Evolutionary conservation across 2,797 vertebrate species (phyloP).

Genomic region (Pipistrellus kuhlii): DNA sequence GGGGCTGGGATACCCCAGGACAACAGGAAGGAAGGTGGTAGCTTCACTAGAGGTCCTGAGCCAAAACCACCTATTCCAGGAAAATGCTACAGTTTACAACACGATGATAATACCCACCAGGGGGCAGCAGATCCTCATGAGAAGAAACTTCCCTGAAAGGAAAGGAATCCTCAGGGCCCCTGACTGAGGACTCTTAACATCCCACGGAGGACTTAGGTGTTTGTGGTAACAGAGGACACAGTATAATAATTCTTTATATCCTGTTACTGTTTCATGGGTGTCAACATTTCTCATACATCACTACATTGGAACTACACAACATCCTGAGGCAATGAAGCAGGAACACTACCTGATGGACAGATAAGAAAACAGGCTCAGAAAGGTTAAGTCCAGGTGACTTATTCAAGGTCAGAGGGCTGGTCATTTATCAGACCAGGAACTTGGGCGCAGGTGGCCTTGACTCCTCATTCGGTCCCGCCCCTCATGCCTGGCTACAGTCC

Average conservation of each 20-base stretch:
- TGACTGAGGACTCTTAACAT: background rate
- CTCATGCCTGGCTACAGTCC: rapidly evolving
- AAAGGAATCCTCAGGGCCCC: background rate
- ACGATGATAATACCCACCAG: slow-evolving; percentile 34
- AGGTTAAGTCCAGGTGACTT: background rate
- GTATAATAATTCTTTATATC: background rate
- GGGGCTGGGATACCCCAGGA: too few species aligned
- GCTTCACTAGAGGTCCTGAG: background rate
- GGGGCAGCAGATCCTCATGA: slow-evolving; percentile 56
- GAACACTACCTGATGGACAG: background rate
- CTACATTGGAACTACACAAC: background rate
- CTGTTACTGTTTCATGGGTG: background rate
- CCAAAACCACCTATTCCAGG: background rate
- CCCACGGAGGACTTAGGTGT: background rate
- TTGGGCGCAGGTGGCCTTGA: background rate
- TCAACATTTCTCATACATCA: background rate
- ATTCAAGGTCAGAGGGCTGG: background rate
- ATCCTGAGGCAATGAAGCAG: background rate
- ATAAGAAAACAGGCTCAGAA: background rate
- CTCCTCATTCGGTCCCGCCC: background rate
- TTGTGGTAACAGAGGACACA: background rate
- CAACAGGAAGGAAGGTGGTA: background rate
- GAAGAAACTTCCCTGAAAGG: background rate
- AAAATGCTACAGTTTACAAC: background rate
- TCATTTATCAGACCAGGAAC: background rate